phyloP scores from a whole-genome alignment of 2,888 invertebrate genomes.

The Epsilonema sp. region DNA sequence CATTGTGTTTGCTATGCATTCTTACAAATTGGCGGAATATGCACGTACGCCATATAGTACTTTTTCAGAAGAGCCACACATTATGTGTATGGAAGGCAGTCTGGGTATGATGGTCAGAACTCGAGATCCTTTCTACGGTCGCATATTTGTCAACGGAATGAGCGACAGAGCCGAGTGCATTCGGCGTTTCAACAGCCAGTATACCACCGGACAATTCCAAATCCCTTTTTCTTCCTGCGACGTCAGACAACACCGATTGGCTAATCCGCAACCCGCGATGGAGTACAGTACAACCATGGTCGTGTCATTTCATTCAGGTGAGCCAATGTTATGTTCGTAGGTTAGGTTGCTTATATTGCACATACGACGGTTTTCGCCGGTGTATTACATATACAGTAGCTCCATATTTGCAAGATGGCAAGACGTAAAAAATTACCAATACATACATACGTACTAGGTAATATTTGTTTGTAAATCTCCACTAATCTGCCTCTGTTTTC shows the following conservation, averaged over 20 bases:
- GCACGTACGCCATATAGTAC: too few relatives aligned
- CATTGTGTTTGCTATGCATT: too few relatives aligned
- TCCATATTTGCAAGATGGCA: too few relatives aligned
- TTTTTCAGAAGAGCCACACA: background rate
- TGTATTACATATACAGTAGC: too few relatives aligned
- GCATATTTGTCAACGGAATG: constrained; percentile 4
- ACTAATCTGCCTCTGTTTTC: too few relatives aligned
- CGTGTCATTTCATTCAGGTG: constrained; percentile 1
- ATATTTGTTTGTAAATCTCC: too few relatives aligned
- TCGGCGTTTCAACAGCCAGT: background rate
- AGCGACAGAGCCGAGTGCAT: background rate
- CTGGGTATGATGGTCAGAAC: constrained; percentile 1
- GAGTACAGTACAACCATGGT: constrained; percentile 3
- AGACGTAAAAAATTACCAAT: too few relatives aligned
- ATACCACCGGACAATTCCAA: background rate
- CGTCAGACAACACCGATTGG: background rate
- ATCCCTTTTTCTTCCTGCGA: constrained; percentile 2
- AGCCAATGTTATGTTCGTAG: too few relatives aligned
- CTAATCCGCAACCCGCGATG: background rate
- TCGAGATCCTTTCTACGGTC: constrained; percentile 2
- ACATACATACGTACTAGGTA: too few relatives aligned
- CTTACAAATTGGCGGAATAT: too few relatives aligned
- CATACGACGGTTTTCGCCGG: too few relatives aligned
- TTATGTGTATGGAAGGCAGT: background rate
- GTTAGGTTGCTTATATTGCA: too few relatives aligned